Evolutionary conservation across 2,113 vertebrate species (phyloP).

Genomic region (Pycnonotus jocosus): DNA sequence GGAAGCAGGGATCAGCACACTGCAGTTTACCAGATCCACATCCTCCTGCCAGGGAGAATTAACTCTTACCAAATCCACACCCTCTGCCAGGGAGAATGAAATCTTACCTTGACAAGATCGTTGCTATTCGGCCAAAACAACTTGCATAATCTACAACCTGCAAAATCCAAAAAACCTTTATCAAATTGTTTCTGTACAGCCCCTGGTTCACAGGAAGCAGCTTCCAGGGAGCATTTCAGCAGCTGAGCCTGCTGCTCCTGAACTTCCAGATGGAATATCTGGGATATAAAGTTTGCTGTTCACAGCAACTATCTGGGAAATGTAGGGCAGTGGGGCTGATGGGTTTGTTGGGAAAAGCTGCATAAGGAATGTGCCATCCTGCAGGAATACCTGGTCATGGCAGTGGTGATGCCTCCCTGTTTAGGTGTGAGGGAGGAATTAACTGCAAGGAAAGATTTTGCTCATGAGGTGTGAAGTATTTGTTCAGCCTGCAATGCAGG

Average conservation of each 20-base stretch:
- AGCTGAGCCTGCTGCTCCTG: neutral
- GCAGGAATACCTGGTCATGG: neutral
- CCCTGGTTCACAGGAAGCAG: neutral
- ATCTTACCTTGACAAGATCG: slow-evolving; percentile 73
- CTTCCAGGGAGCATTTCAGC: neutral
- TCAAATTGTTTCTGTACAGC: neutral
- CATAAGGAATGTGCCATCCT: neutral
- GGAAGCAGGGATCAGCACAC: neutral
- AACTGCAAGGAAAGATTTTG: neutral
- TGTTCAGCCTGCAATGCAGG: neutral
- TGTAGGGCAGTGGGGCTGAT: too few relatives aligned
- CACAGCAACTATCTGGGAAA: neutral
- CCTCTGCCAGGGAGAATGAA: neutral
- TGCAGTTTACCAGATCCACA: neutral
- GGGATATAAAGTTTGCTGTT: neutral
- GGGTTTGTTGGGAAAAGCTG: neutral
- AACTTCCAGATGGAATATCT: neutral
- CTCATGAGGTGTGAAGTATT: neutral
- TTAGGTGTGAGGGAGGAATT: neutral
- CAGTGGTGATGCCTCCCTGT: neutral
- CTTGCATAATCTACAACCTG: slow-evolving; percentile 65
- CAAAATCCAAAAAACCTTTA: slow-evolving; percentile 6
- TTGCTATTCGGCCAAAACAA: slow-evolving; percentile 47
- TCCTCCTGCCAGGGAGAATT: neutral
- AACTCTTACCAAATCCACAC: neutral